Base-by-base conservation (phyloP, 37 sponge, comb jelly and placozoan genomes). In the Agelas oroides region DNA sequence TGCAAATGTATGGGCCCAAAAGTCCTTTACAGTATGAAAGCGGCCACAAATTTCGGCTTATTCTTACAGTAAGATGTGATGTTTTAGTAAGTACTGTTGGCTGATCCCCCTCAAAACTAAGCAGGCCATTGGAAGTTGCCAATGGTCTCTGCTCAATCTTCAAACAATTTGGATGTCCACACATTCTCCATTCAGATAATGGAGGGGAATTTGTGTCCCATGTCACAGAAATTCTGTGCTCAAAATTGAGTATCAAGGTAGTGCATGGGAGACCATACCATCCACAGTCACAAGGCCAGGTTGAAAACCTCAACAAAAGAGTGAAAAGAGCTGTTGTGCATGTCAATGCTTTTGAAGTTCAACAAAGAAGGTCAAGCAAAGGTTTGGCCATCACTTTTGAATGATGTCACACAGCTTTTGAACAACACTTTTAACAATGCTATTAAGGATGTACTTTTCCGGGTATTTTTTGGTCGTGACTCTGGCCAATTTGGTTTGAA, bases 211-310 rank as follows among this genome's bases (percentile, higher is more conserved):
- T 76, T 76, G 59, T 76, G n/a, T 56, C 53, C 31, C 25, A 32
- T 30, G 32, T 57, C 27, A 57, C 56, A 76, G 8, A 54, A 27
- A 57, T 52, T 76, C 33, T 75, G 12, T 75, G 75, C 32, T 28
- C 23, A 25, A n/a, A n/a, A n/a, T 75, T 28, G 0, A 57, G 28
- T 31, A 57, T 76, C 16, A 54, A 53, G 57, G 52, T 76, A 59
- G 57, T 56, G 33, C 76, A 76, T 32, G 60, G 76, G 32, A 76
- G 76, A 32, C 76, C 76, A 31, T 76, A 76, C 56, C 76, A 76
- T 34, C 76, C 76, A 27, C 76, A 76, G 35, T 76, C 76, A 34
- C 76, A 76, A 57, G 76, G 76, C 21, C 76, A 76, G 57, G 76
- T 76, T n/a, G 76, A 76, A 28, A 76, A 76, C 56, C 35, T 76